Conservation (phyloP, 2,797 vertebrate genomes). For the Odontamblyopus lacepedii region DNA sequence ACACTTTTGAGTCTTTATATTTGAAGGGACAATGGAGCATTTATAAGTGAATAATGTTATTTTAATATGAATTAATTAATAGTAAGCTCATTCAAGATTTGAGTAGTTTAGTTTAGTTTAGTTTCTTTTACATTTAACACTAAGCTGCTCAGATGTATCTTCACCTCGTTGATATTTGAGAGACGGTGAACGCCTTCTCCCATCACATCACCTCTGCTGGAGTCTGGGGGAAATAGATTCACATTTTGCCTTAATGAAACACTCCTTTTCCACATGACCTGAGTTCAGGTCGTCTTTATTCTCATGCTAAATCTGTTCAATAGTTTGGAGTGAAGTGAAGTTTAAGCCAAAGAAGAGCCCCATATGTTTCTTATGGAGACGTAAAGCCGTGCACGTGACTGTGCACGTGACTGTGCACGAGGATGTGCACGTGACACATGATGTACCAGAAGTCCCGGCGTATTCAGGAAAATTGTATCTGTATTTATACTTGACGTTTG, state of each 20-base stretch:
- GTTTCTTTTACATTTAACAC: background rate
- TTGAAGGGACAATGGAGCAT: background rate
- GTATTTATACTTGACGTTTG: conserved; percentile 4
- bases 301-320: background rate
- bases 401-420: too few relatives aligned
- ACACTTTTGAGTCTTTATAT: background rate
- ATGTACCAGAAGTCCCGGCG: too few relatives aligned
- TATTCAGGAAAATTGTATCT: background rate
- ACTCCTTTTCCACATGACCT: background rate
- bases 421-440: too few relatives aligned
- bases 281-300: background rate
- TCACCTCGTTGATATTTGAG: background rate
- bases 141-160: background rate
- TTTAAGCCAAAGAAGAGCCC: background rate
- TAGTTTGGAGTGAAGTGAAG: conserved; percentile 1
- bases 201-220: too few relatives aligned
- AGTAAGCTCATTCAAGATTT: too few relatives aligned
- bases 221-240: too few relatives aligned
- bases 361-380: conserved; percentile 3
- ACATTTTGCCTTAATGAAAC: background rate
- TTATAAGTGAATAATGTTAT: too few relatives aligned
- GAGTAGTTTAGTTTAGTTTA: too few relatives aligned
- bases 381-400: background rate
- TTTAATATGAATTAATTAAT: too few relatives aligned
- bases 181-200: too few relatives aligned